Evolutionary conservation across 2,888 invertebrate species (phyloP).

Genomic region (Trachelus tabidus): DNA sequence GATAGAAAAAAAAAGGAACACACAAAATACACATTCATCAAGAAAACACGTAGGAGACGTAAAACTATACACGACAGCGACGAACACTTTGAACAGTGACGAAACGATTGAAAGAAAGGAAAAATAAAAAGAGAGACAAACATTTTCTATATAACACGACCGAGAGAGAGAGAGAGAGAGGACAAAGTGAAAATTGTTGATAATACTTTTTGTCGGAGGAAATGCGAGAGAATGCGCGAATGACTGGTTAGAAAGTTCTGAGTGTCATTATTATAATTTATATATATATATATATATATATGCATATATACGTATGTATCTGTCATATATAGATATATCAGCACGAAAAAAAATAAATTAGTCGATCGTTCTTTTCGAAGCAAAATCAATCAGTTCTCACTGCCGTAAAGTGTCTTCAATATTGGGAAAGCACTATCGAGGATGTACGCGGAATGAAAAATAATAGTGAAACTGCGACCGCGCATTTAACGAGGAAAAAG

Average conservation of each 20-base stretch:
- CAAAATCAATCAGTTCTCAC: slow-evolving; percentile 32
- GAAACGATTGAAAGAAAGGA: not conserved
- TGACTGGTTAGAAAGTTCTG: not conserved
- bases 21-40: slow-evolving; percentile 5
- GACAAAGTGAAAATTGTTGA: too few species aligned
- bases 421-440: slow-evolving; percentile 3
- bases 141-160: not conserved
- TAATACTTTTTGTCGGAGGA: not conserved
- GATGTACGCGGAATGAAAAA: slow-evolving; percentile 6
- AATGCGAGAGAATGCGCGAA: not conserved
- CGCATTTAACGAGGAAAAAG: not conserved
- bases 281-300: too few species aligned
- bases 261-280: not conserved
- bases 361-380: not conserved
- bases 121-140: not conserved
- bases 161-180: too few species aligned
- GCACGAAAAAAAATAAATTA: not conserved
- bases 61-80: slow-evolving; percentile 5
- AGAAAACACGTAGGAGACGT: slow-evolving; percentile 6
- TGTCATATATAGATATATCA: not conserved
- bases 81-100: not conserved
- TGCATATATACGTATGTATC: not conserved
- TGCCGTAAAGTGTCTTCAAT: slow-evolving; percentile 36
- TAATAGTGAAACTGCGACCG: not conserved
- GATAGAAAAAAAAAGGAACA: slow-evolving; percentile 10